Evolutionary conservation across 2,113 vertebrate species (phyloP), one percentile per base, ranked within the genome.

Genomic region (Podiceps cristatus): DNA sequence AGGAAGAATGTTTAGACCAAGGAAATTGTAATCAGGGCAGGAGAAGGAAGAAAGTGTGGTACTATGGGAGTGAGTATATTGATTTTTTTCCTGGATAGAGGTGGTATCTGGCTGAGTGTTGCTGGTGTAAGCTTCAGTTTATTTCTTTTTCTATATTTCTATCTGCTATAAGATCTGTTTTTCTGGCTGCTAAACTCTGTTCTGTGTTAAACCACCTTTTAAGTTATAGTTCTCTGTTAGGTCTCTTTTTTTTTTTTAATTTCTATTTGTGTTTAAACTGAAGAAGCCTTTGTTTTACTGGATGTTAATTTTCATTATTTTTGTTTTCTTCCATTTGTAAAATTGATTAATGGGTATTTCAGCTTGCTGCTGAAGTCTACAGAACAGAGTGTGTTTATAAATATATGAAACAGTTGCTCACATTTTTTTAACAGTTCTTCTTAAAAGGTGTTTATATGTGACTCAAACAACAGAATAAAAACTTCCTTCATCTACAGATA

Each of bases 401-500:
- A 88, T 90, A 77, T 3, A 11, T 73, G n/a, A 63, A 88, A 87
- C 69, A 85, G 66, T 87, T 64, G 60, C 84, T 91, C 69, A 42
- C 47, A 20, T 73, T 88, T 87, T 94, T 95, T 90, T 73, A 85
- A 74, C 47, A 76, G 40, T 74, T 87, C n/a, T 81, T 93, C 53
- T 81, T 8, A 13, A 52, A 85, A 96, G 74, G 17, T 93, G 80
- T 76, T 91, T 93, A 11, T n/a, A 45, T 64, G 19, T 89, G 64
- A 56, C 60, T 77, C n/a, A 85, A 90, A 29, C 62, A 85, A 56
- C 59, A 86, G 37, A 71, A 60, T 78, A 60, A 75, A 66, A 90
- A 68, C 37, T 87, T 88, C 9, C 81, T 94, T 84, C 29, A 31
- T 58, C 44, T 56, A 8, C 77, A 60, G 27, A 13, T 49, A 74